Evolutionary conservation across 2,888 invertebrate genomes (phyloP).

Genomic region (Andrena camellia): DNA sequence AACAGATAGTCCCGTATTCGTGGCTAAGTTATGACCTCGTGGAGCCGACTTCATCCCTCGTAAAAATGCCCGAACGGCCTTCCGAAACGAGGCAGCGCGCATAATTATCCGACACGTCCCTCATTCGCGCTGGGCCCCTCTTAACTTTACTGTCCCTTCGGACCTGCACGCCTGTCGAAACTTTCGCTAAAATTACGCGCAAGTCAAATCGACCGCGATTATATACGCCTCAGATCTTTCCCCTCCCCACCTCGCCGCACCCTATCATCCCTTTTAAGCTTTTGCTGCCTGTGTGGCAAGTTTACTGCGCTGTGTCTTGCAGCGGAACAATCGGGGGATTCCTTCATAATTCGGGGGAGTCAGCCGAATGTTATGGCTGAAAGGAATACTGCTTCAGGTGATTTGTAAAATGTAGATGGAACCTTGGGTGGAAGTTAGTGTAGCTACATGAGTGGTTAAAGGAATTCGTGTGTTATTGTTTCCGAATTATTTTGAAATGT

Average conservation of each 20-base stretch:
- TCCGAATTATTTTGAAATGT: no score
- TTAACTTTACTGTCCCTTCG: conserved; percentile 70
- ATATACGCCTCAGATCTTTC: conserved; percentile 42
- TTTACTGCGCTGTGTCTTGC: conserved; percentile 15
- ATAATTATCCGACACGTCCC: conserved; percentile 73
- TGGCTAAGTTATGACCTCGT: conserved; percentile 73
- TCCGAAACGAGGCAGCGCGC: conserved; percentile 71
- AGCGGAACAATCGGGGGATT: conserved; percentile 18
- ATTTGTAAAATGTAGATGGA: neutral
- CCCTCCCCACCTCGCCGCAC: no score
- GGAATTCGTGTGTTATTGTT: no score
- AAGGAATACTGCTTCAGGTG: neutral
- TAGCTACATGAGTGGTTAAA: no score
- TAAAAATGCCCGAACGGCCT: conserved; percentile 71
- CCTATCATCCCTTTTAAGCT: neutral
- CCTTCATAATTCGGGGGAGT: neutral
- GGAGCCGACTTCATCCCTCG: conserved; percentile 73
- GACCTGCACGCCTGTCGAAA: conserved; percentile 59
- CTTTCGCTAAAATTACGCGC: conserved; percentile 65
- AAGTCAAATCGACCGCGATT: conserved; percentile 56
- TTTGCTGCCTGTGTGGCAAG: conserved; percentile 21
- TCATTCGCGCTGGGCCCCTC: conserved; percentile 63
- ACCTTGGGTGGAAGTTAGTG: neutral
- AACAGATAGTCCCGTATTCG: conserved; percentile 72
- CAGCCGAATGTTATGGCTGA: neutral